Percentiles rank a stretch among this genome's conserved stretches.
phyloP scores from a whole-genome alignment of 1,140 invertebrate species.

The Musca vetustissima region DNA sequence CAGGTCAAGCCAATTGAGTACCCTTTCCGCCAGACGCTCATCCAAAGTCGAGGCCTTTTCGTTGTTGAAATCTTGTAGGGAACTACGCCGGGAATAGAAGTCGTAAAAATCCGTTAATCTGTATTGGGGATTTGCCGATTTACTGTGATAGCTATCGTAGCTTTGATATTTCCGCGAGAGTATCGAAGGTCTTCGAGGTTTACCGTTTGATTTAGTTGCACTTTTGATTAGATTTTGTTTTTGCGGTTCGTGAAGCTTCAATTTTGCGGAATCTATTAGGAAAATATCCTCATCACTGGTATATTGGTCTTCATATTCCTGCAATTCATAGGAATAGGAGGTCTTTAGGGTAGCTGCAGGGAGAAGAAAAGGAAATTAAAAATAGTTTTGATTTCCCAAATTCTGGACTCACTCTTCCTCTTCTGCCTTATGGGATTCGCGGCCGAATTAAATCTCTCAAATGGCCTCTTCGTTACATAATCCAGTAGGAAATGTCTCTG shows the following conservation, averaged over 20 bases:
- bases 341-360: not conserved
- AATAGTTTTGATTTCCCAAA: not conserved
- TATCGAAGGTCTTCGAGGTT: not conserved
- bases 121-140: constrained; percentile 26
- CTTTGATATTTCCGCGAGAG: constrained; percentile 4
- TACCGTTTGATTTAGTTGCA: not conserved
- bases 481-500: constrained; percentile 52
- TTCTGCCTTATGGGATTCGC: not conserved
- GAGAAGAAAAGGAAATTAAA: not conserved
- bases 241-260: constrained; percentile 30
- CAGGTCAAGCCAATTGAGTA: constrained; percentile 51
- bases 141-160: constrained; percentile 18
- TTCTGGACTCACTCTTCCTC: not conserved
- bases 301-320: not conserved
- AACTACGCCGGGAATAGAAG: constrained; percentile 41
- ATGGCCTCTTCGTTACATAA: constrained; percentile 40
- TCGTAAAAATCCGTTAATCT: constrained; percentile 29
- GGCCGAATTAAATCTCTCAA: constrained; percentile 31
- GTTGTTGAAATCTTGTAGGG: constrained; percentile 38
- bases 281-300: not conserved
- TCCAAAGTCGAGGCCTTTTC: constrained; percentile 28
- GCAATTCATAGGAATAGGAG: not conserved
- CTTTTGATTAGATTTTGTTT: constrained; percentile 25
- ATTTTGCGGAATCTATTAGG: constrained; percentile 23
- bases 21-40: constrained; percentile 49